Evolutionary conservation across 2,797 vertebrate species (phyloP), one percentile per base, ranked within the genome.

Genomic region (Kryptolebias ocellatus): DNA sequence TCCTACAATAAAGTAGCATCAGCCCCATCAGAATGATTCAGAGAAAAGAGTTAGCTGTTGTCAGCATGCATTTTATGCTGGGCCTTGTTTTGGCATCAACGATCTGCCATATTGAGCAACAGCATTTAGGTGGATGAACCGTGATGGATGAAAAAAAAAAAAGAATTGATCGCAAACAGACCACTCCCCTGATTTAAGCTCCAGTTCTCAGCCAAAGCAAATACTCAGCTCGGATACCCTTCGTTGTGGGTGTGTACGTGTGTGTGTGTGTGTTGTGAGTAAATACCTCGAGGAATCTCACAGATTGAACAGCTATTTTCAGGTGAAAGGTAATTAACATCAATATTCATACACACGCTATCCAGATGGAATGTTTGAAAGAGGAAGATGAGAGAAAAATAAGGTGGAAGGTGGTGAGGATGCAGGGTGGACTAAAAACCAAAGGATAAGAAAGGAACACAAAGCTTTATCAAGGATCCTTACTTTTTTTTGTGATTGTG

Each of bases 261-360:
- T 24, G 20, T 24, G n/a, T 44, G 62, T 62, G 45, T 67, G 56
- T 57, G 64, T 64, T 56, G 56, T 70, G 79, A 57, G 72, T 75
- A 65, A 55, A 69, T 60, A 85, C 74, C 67, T 67, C 7, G 0
- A 78, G 86, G 88, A 88, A 87, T 54, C 87, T 87, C 80, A 88
- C 72, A 80, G 72, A 83, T 46, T 84, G 80, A 89, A 79, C 67
- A 75, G 76, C 83, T 73, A 85, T 85, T 91, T 90, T 74, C 76
- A 84, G 73, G 62, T 66, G 2, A 80, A 56, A 66, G 68, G 74
- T 86, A 88, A 87, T 89, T 89, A 89, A 86, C 79, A 90, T 90
- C 65, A 90, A 89, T 91, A 92, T 91, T 90, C 85, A 90, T 84
- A 72, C 60, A 63, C 83, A 88, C 61, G 60, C 65, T 67, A 69